These are phyloP conservation scores for Eubucco bourcierii DNA, from an alignment of 2,113 vertebrate genomes.

Conservation along the genomic window DNA sequence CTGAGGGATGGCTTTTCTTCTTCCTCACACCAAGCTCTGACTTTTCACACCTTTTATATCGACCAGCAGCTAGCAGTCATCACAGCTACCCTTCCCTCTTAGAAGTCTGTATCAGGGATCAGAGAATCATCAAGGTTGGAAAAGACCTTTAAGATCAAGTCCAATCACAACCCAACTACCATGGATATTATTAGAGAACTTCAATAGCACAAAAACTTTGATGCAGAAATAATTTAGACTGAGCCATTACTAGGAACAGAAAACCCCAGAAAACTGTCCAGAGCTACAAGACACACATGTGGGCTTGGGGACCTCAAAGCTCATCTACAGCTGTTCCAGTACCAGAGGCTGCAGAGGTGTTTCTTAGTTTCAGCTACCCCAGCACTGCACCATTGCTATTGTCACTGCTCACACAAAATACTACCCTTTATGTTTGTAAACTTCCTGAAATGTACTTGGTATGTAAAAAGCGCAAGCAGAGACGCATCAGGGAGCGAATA, in stretches of 20 bases:
- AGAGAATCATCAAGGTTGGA: no score
- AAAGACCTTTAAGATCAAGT: no score
- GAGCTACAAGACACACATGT: background rate
- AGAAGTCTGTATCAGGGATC: background rate
- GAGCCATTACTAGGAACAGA: background rate
- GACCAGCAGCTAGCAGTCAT: background rate
- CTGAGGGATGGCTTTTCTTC: background rate
- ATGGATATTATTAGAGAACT: background rate
- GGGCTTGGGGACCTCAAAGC: accelerated
- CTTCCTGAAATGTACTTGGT: background rate
- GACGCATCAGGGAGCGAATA: background rate
- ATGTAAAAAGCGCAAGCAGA: background rate
- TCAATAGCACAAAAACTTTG: background rate
- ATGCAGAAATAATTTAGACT: background rate
- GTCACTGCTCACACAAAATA: background rate
- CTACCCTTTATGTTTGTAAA: background rate
- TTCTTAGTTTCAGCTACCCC: background rate
- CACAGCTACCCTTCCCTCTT: background rate
- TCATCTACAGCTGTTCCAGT: background rate
- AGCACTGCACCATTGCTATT: background rate
- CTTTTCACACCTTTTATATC: background rate
- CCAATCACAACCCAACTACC: no score
- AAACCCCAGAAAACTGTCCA: background rate
- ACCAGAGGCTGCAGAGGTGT: background rate
- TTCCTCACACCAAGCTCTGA: background rate